Evolutionary conservation across 2,888 invertebrate species (phyloP).

Genomic region (Plebejus melissa): DNA sequence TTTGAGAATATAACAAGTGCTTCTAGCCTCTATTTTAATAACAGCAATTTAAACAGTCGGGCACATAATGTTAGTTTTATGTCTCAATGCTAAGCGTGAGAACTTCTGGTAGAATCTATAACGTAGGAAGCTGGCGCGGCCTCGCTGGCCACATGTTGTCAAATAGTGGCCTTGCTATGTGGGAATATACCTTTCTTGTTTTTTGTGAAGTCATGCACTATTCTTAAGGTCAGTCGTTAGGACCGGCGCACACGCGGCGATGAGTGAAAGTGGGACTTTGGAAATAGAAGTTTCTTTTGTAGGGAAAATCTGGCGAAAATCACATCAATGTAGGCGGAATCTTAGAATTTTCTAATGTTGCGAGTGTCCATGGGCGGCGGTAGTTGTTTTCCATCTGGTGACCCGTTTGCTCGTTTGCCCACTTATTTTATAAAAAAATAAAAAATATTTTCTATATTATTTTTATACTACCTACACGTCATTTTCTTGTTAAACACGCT

Average conservation of each 20-base stretch:
- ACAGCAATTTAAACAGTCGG: conserved; percentile 10
- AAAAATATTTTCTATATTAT: too few relatives aligned
- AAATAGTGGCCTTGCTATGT: conserved; percentile 68
- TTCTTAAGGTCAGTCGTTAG: conserved; percentile 47
- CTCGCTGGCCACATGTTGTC: conserved; percentile 72
- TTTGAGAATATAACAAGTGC: not conserved
- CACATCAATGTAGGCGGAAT: too few relatives aligned
- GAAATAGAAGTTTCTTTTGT: not conserved
- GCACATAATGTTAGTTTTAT: conserved; percentile 18
- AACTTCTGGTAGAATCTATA: conserved; percentile 31
- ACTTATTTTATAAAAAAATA: too few relatives aligned
- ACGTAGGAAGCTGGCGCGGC: conserved; percentile 47
- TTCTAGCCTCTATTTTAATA: conserved; percentile 9
- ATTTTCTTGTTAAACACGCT: too few relatives aligned
- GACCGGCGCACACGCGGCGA: not conserved
- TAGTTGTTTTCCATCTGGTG: too few relatives aligned
- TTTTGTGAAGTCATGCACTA: conserved; percentile 58
- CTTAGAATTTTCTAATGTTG: too few relatives aligned
- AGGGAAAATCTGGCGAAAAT: too few relatives aligned
- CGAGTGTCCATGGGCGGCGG: too few relatives aligned
- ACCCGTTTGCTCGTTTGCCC: too few relatives aligned
- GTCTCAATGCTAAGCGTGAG: conserved; percentile 21
- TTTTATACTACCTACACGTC: too few relatives aligned
- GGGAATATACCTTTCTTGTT: conserved; percentile 63
- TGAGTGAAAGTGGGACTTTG: not conserved